phyloP scores from a whole-genome alignment of 2,888 invertebrate genomes.

The Amaurobius ferox region DNA sequence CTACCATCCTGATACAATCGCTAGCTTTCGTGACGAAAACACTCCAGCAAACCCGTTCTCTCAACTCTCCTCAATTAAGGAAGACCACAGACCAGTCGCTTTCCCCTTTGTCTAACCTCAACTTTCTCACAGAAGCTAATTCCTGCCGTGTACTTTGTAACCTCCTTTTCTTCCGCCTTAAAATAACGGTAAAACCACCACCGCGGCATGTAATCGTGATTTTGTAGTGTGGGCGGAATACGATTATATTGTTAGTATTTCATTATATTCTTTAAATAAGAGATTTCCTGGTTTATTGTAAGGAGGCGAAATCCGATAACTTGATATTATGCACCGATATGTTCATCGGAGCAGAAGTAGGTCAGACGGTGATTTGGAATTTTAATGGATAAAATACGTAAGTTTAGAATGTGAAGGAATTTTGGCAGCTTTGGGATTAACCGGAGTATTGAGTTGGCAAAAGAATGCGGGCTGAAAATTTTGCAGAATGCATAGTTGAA shows the following conservation, averaged over 20 bases:
- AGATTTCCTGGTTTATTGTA: conserved; percentile 9
- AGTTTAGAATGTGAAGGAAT: too few relatives aligned
- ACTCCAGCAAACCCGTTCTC: background rate
- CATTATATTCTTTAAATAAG: conserved; percentile 2
- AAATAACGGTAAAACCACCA: background rate
- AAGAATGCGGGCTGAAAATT: too few relatives aligned
- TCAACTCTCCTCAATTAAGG: conserved; percentile 3
- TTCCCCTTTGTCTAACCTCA: conserved; percentile 11
- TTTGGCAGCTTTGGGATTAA: too few relatives aligned
- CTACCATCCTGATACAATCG: background rate
- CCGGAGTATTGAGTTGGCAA: too few relatives aligned
- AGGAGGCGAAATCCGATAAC: background rate
- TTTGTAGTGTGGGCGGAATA: conserved; percentile 5
- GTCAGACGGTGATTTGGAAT: too few relatives aligned
- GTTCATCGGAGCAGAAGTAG: too few relatives aligned
- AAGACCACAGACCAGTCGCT: background rate
- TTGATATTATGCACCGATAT: background rate
- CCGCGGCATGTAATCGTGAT: background rate
- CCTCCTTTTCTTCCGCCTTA: background rate
- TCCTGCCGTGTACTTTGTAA: background rate
- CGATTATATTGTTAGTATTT: conserved; percentile 9
- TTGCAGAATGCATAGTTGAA: too few relatives aligned
- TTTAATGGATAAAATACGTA: too few relatives aligned
- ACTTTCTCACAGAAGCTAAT: conserved; percentile 1
- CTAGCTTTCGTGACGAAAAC: background rate